Percentiles rank a stretch among this genome's conserved stretches.
phyloP scores from a whole-genome alignment of 2,113 vertebrate species.

The Hepsetus odoe region DNA sequence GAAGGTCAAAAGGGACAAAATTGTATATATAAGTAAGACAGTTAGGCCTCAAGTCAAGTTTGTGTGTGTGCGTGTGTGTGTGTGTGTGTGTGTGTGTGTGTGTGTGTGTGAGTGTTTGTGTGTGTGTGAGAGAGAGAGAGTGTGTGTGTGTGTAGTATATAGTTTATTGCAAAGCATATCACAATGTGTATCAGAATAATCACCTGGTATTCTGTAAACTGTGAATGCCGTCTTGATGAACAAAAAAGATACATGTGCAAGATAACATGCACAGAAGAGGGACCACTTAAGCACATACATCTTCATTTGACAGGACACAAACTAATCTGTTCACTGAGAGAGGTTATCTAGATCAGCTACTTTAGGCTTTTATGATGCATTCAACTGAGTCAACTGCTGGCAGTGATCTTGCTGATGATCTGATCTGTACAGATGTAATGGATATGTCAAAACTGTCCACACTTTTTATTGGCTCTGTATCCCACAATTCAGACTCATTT shows the following conservation, averaged over 20 bases:
- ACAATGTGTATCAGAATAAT: too few species aligned
- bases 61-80: too few species aligned
- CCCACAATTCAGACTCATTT: too few species aligned
- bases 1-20: too few species aligned
- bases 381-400: neutral
- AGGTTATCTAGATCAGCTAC: neutral
- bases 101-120: too few species aligned
- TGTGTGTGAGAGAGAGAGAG: too few species aligned
- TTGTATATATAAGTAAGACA: too few species aligned
- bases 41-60: too few species aligned
- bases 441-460: conserved; percentile 1
- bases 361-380: neutral
- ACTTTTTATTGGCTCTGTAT: neutral
- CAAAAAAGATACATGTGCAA: neutral
- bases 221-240: neutral
- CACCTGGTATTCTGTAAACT: neutral
- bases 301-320: neutral
- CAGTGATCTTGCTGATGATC: conserved; percentile 1
- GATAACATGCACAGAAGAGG: neutral
- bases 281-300: neutral
- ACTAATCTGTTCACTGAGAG: neutral
- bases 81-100: too few species aligned
- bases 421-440: conserved; percentile 5
- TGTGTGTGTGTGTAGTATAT: too few species aligned
- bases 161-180: neutral